Evolutionary conservation across 2,113 vertebrate species (phyloP).

Genomic region (Protobothrops mucrosquamatus): DNA sequence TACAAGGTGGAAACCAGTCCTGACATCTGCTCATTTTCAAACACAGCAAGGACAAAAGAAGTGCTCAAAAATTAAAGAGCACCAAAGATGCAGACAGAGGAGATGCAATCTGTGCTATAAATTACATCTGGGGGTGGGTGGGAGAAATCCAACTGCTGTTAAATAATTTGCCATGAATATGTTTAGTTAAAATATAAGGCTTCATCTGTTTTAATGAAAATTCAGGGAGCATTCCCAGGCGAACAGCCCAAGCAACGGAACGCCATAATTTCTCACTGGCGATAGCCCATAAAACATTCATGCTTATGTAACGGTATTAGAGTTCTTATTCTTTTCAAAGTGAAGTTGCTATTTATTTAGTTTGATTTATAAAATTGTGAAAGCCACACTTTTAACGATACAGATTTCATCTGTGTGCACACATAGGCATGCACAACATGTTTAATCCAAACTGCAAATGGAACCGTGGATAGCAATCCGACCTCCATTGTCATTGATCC

Average conservation of each 20-base stretch:
- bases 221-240: slow-evolving; percentile 28
- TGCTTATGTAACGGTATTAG: slow-evolving; percentile 35
- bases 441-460: slow-evolving; percentile 9
- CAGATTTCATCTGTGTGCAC: neutral
- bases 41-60: slow-evolving; percentile 3
- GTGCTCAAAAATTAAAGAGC: slow-evolving; percentile 28
- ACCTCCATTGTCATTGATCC: neutral
- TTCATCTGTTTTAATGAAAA: slow-evolving; percentile 33
- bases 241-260: slow-evolving; percentile 7
- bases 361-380: slow-evolving; percentile 26
- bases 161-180: slow-evolving; percentile 34
- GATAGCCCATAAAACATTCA: slow-evolving; percentile 37
- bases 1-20: slow-evolving; percentile 1
- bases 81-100: neutral
- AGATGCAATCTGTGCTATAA: slow-evolving; percentile 4
- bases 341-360: slow-evolving; percentile 42
- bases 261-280: slow-evolving; percentile 22
- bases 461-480: neutral
- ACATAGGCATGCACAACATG: neutral
- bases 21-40: neutral
- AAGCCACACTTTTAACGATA: neutral
- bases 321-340: slow-evolving; percentile 30
- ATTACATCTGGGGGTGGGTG: neutral
- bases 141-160: slow-evolving; percentile 1
- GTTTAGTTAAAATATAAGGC: slow-evolving; percentile 39